Evolutionary conservation across 2,113 vertebrate species (phyloP), one percentile per base, ranked within the genome.

Genomic region (Nesoenas mayeri): DNA sequence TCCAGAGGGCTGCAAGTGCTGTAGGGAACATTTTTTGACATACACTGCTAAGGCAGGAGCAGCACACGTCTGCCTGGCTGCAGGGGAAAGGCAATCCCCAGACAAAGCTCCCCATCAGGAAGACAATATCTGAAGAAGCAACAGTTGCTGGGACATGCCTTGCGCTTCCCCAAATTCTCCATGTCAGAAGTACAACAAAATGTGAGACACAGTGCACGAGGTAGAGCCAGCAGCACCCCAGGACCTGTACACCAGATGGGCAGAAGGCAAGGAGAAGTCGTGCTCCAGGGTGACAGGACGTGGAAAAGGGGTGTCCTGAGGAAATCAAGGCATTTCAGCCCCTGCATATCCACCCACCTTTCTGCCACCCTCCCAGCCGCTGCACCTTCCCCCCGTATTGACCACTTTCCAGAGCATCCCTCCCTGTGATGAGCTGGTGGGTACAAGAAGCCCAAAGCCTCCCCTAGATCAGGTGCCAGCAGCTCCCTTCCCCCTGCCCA

Each of bases 201-300:
- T 80, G 26, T 0, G 0, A 89, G 60, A 80, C 2, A 5, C 0
- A 0, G 50, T 14, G 15, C 28, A 32, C 0, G 0, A 78, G 15
- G 69, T 66, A 25, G 36, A 89, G 72, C 24, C 56, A 64, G 54
- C 58, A 73, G 77, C 50, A 74, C 1, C 1, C 62, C 1, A 0
- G 42, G 56, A 58, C 54, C 67, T 40, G 50, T 24, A 80, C 53
- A 88, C 21, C 56, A 54, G 36, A 75, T 6, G 60, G 47, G 54
- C 42, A 88, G 72, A 83, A 80, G 47, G 54, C 16, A 44, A 5
- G 11, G 10, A 84, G 20, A 21, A 77, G 44, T 26, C 4, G 0
- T 0, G 1, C 22, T 56, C 32, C 0, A 1, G 50, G 7, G 18
- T 16, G n/a, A 91, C 0, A 3, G 31, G 40, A 85, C 31, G 12